These are phyloP conservation scores for Gonatopus flavifemur DNA, from an alignment of 1,140 invertebrate genomes.

Conservation along the genomic window DNA sequence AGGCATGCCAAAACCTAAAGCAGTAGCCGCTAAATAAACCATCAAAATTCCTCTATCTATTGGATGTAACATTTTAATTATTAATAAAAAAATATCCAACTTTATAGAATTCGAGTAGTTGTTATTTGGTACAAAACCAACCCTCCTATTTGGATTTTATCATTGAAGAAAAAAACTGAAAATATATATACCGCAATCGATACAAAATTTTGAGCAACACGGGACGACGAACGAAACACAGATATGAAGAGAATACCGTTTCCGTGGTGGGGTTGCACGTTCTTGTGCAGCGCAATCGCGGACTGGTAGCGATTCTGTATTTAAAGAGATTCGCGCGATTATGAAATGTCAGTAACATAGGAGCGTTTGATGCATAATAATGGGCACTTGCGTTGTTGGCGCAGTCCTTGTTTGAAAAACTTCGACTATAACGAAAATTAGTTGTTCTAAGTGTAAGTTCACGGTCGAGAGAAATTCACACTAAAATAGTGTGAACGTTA, in stretches of 20 bases:
- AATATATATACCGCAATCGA: too few relatives aligned
- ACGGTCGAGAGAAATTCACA: too few relatives aligned
- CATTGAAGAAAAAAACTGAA: too few relatives aligned
- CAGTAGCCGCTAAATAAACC: slow-evolving; percentile 42
- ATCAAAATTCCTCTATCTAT: slow-evolving; percentile 23
- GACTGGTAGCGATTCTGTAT: slow-evolving; percentile 28
- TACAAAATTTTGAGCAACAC: too few relatives aligned
- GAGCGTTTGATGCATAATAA: slow-evolving; percentile 22
- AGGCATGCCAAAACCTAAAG: slow-evolving; percentile 50
- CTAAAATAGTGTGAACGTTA: slow-evolving; percentile 33
- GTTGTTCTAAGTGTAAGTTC: too few relatives aligned
- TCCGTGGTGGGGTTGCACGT: not conserved
- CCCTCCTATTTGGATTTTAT: too few relatives aligned
- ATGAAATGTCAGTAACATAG: slow-evolving; percentile 34
- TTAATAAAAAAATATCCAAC: slow-evolving; percentile 23
- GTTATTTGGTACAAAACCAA: too few relatives aligned
- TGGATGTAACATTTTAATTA: slow-evolving; percentile 22
- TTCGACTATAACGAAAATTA: too few relatives aligned
- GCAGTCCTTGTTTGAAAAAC: not conserved
- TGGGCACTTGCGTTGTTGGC: not conserved
- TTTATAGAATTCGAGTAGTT: not conserved
- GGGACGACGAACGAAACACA: too few relatives aligned
- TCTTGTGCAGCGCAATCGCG: slow-evolving; percentile 27
- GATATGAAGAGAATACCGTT: too few relatives aligned
- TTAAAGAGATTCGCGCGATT: slow-evolving; percentile 18